These are phyloP conservation scores for Takifugu bimaculatus DNA, from an alignment of 2,113 vertebrate genomes.

Conservation along the genomic window DNA sequence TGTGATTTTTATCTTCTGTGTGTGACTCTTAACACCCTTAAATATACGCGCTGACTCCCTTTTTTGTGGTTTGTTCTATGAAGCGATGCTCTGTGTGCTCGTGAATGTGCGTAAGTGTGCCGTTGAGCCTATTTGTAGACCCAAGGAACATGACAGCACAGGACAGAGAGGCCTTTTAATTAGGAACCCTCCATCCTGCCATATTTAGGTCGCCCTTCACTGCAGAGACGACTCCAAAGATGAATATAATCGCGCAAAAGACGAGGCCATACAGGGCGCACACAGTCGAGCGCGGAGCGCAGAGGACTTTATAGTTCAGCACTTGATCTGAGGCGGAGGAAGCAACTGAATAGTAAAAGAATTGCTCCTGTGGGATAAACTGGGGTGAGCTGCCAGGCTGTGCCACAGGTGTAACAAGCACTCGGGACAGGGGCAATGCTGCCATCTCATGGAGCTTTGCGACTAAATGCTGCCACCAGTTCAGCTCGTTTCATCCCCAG, in stretches of 20 bases:
- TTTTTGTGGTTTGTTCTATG: no score
- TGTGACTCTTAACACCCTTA: no score
- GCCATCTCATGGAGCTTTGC: constrained; percentile 49
- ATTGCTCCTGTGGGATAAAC: no score
- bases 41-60: no score
- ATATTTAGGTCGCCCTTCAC: constrained; percentile 60
- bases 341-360: no score
- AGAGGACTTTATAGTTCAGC: no score
- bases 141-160: neutral
- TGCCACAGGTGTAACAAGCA: neutral
- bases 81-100: no score
- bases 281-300: neutral
- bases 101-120: neutral
- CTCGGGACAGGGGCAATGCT: constrained; percentile 15
- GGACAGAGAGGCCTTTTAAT: constrained; percentile 43
- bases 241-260: constrained; percentile 9
- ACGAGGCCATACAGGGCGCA: neutral
- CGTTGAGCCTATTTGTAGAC: neutral
- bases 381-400: no score
- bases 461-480: neutral
- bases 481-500: no score
- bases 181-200: constrained; percentile 46
- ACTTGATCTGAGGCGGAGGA: no score
- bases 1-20: no score
- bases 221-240: constrained; percentile 16